Evolutionary conservation across 2,888 invertebrate genomes (phyloP).

Genomic region (Coenonympha arcania): DNA sequence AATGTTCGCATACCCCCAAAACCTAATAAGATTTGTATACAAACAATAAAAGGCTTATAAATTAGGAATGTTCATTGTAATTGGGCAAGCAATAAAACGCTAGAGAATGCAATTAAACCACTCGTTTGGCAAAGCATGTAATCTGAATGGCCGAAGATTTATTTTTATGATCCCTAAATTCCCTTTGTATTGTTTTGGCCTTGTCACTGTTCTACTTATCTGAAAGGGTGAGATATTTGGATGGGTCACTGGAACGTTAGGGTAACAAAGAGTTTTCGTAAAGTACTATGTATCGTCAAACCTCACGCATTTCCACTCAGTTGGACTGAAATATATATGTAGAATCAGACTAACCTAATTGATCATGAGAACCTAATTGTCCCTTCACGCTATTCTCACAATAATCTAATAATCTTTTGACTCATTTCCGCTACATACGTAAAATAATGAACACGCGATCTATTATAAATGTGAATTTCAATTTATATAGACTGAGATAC

Average conservation of each 20-base stretch:
- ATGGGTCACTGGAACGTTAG: background rate
- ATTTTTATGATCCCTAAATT: slow-evolving; percentile 24
- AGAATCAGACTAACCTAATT: too few species aligned
- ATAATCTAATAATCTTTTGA: too few species aligned
- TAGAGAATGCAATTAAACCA: slow-evolving; percentile 24
- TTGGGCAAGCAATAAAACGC: slow-evolving; percentile 24
- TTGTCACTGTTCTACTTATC: slow-evolving; percentile 12
- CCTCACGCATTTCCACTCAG: too few species aligned
- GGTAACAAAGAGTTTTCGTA: too few species aligned
- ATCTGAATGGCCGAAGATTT: slow-evolving; percentile 24
- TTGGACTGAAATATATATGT: too few species aligned
- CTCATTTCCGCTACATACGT: too few species aligned
- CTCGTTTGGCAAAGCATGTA: slow-evolving; percentile 25
- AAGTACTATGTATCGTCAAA: too few species aligned
- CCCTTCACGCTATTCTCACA: too few species aligned
- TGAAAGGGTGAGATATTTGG: background rate
- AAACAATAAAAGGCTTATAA: slow-evolving; percentile 20
- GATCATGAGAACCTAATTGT: too few species aligned
- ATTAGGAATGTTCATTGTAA: slow-evolving; percentile 23
- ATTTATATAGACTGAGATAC: too few species aligned
- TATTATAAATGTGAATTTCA: too few species aligned
- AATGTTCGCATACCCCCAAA: background rate
- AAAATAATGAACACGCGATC: too few species aligned
- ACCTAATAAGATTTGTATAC: slow-evolving; percentile 10
- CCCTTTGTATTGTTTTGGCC: slow-evolving; percentile 18